Base-by-base conservation (phyloP, 2,797 vertebrate genomes). In the Allobates femoralis region DNA sequence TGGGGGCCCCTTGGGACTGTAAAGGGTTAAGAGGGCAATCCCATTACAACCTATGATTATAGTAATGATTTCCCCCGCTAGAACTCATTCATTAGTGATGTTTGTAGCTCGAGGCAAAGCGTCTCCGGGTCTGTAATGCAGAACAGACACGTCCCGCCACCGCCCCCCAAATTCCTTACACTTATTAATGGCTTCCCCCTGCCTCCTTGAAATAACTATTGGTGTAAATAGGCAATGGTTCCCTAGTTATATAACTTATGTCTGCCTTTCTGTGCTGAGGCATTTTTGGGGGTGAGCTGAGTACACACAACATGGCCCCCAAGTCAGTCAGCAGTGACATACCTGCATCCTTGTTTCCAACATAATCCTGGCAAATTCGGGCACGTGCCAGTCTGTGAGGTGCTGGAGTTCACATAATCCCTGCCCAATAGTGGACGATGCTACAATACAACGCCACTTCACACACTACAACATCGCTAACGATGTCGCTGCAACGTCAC, bases 101-200 rank as follows among this genome's bases (percentile, higher is more conserved):
- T 53, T 69, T 77, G 74, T 58, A 28, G 71, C 56, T 56, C 69
- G 62, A 71, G 81, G 80, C 53, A 1, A n/a, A 14, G 84, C 34
- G 41, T 83, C 79, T 62, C 50, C 50, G 83, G 60, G 46, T 14
- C 46, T 19, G 8, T 87, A 83, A 87, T 83, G 21, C 46, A 34
- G 58, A 26, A 4, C 86, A 78, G 62, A 53, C 51, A 26, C 30
- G 64, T 60, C 85, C 21, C 8, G 4, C 67, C 19, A 19, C 32
- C 37, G 1, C 23, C 56, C 55, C 84, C 41, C 46, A 53, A 83
- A 34, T 71, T 10, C 74, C 37, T 86, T 41, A 64, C 71, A 15
- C 74, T 74, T 83, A 30, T 87, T 92, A 91, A 91, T 91, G 90
- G 51, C 79, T 91, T 87, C 23, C 15, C 89, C 90, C 32, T 86